Conservation (phyloP, 1,140 invertebrate genomes). For the Rhagoletis zephyria region DNA sequence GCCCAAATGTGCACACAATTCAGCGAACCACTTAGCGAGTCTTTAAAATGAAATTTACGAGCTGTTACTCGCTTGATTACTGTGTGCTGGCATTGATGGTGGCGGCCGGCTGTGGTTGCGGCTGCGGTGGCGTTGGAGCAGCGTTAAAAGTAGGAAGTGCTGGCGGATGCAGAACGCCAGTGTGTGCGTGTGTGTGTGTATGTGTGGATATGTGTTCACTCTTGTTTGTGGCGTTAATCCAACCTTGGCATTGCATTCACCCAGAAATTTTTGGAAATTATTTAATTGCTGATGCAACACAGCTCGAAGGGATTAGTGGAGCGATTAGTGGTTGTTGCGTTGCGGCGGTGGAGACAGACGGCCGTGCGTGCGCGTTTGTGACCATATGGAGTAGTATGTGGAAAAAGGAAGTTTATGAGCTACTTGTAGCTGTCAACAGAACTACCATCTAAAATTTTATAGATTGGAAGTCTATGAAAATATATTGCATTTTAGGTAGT, state of each 20-base stretch:
- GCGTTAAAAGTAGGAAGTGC: background rate
- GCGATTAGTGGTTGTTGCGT: slow-evolving; percentile 23
- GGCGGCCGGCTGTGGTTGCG: background rate
- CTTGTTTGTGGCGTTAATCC: slow-evolving; percentile 29
- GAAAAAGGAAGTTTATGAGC: background rate
- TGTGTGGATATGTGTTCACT: background rate
- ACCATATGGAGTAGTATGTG: slow-evolving; percentile 26
- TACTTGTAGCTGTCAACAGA: slow-evolving; percentile 39
- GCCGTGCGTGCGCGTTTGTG: background rate
- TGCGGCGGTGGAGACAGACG: background rate
- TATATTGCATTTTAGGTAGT: too few species aligned
- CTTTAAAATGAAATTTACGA: slow-evolving; percentile 39
- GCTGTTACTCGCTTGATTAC: background rate
- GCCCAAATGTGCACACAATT: slow-evolving; percentile 29
- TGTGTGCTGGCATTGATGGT: too few species aligned
- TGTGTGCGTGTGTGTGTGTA: background rate
- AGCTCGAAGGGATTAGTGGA: slow-evolving; percentile 41
- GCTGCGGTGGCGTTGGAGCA: background rate
- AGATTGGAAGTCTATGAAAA: too few species aligned
- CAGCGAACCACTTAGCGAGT: slow-evolving; percentile 21
- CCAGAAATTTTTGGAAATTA: slow-evolving; percentile 38
- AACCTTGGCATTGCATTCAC: slow-evolving; percentile 14
- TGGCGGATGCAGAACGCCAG: background rate
- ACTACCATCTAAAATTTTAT: background rate
- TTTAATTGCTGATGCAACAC: slow-evolving; percentile 41